These are phyloP conservation scores for Oreohelix idahoensis DNA, from an alignment of 1,140 invertebrate genomes.

Conservation along the genomic window DNA sequence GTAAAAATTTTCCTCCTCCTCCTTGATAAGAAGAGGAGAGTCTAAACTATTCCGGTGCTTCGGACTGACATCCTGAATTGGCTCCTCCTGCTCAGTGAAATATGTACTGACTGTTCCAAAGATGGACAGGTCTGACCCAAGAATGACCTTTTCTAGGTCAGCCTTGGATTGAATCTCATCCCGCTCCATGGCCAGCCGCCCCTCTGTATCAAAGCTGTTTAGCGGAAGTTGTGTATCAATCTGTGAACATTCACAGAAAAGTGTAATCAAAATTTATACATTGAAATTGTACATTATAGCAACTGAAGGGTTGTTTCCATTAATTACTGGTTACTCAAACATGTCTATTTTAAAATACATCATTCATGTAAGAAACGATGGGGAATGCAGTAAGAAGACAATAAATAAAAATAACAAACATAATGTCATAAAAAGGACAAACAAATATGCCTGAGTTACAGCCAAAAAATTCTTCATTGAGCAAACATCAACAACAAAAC, in stretches of 20 bases:
- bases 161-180: conserved; percentile 27
- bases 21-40: conserved; percentile 38
- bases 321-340: too few relatives aligned
- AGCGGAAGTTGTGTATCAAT: conserved; percentile 47
- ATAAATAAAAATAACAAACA: too few relatives aligned
- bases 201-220: conserved; percentile 47
- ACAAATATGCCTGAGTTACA: too few relatives aligned
- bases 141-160: conserved; percentile 37
- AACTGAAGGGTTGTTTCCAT: too few relatives aligned
- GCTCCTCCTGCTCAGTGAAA: conserved; percentile 45
- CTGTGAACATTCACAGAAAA: conserved; percentile 18
- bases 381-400: too few relatives aligned
- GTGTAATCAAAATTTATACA: neutral
- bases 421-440: too few relatives aligned
- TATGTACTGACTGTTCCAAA: conserved; percentile 46
- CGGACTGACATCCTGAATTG: conserved; percentile 28
- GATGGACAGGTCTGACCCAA: conserved; percentile 50
- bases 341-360: too few relatives aligned
- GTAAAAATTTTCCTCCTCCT: conserved; percentile 50
- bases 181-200: conserved; percentile 40
- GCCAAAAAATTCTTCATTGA: too few relatives aligned
- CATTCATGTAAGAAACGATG: too few relatives aligned
- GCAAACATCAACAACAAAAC: too few relatives aligned
- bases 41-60: conserved; percentile 30
- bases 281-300: too few relatives aligned